These are phyloP conservation scores for Fundulus diaphanus DNA, from an alignment of 2,797 vertebrate species.

Conservation along the genomic window DNA sequence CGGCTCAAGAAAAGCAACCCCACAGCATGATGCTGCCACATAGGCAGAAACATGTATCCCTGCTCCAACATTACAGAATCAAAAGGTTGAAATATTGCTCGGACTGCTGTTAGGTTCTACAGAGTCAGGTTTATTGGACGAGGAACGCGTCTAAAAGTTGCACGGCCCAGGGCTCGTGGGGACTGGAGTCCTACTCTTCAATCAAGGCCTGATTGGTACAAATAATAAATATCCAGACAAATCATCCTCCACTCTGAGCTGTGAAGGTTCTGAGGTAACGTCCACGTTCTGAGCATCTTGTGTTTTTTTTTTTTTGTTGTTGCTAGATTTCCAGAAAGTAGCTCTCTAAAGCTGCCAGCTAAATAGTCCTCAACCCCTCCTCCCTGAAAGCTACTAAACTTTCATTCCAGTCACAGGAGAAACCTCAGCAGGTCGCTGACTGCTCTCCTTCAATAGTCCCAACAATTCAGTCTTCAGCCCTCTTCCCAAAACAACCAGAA, in stretches of 20 bases:
- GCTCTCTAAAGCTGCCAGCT: not conserved
- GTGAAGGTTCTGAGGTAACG: not conserved
- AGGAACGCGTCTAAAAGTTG: not conserved
- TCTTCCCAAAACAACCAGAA: not conserved
- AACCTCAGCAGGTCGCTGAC: not conserved
- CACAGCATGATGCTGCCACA: not conserved
- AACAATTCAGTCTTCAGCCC: not conserved
- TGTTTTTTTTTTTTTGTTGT: not conserved
- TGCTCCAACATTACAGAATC: not conserved
- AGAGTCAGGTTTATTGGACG: not conserved
- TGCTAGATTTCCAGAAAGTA: slow-evolving; percentile 1
- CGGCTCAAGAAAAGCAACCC: not conserved
- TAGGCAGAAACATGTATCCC: no score
- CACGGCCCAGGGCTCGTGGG: no score
- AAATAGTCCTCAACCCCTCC: slow-evolving; percentile 2
- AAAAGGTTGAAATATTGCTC: not conserved
- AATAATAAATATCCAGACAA: not conserved
- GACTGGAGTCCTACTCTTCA: not conserved
- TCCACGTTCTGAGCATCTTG: slow-evolving; percentile 9
- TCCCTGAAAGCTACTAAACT: slow-evolving; percentile 3
- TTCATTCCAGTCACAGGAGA: slow-evolving; percentile 6
- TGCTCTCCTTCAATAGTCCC: slow-evolving; percentile 8
- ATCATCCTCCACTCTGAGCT: not conserved
- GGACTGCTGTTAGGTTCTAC: not conserved
- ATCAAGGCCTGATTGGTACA: not conserved